Evolutionary conservation across 2,888 invertebrate species (phyloP), one percentile per base, ranked within the genome.

Genomic region (Cataglyphis rosenhaueri): DNA sequence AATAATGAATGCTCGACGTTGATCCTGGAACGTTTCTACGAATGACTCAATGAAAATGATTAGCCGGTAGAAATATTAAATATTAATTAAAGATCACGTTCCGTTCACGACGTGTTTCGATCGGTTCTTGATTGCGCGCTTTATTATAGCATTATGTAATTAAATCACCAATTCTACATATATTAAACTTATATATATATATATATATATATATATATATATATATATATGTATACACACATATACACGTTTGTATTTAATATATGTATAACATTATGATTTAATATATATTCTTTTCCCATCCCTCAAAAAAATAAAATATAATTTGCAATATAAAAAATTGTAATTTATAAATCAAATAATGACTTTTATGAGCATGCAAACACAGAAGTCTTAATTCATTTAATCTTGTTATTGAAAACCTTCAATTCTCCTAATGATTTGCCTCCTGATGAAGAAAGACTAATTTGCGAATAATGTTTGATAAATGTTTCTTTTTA

Each of bases 1-100:
- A 78, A 78, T 61, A 76, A 78, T 41, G 82, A 61, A 52, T 55
- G 48, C 15, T 55, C 55, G 29, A n/a, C 52, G 41, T 64, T 62
- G 62, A 71, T 25, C 59, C 59, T 70, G 70, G 12, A 79, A 79
- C 59, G 21, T 48, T 66, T 68, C 44, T 59, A 6, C 35, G 35
- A 6, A 35, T 48, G 41, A 21, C 18, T 41, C 25, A 21, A 25
- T 32, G 25, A 41, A 35, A 70, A 70, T 70, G 25, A 70, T 61
- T 35, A 44, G 18, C 41, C 48, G 25, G 21, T 55, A 15, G 29
- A 35, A n/a, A 62, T 35, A 38, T 38, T 65, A 25, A 65, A 41
- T 9, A 38, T 38, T 38, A 38, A 25, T 25, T 25, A 25, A 25
- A 25, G 25, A 55, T 55, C 9, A 35, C 18, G 25, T 71, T 57